These are phyloP conservation scores for Ridgeia piscesae DNA, from an alignment of 1,140 invertebrate species.

Conservation along the genomic window DNA sequence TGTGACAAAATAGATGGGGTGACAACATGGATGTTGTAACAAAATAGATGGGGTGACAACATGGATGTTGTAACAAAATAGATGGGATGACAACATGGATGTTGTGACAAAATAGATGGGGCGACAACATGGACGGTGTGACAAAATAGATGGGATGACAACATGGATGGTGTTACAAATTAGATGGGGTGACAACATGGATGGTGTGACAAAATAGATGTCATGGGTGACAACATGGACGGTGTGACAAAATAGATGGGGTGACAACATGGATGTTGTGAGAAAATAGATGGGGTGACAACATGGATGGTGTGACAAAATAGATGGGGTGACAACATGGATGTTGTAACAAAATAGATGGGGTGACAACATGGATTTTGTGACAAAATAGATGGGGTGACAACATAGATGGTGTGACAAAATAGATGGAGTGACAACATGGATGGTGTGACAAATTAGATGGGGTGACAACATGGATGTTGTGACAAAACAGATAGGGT, in stretches of 20 bases:
- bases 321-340: too few species aligned
- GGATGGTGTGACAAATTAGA: conserved; percentile 25
- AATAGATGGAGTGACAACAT: conserved; percentile 18
- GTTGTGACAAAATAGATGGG: conserved; percentile 15
- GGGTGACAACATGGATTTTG: too few species aligned
- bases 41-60: too few species aligned
- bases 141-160: neutral
- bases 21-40: neutral
- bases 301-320: conserved; percentile 31
- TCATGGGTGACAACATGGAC: conserved; percentile 29
- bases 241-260: conserved; percentile 15
- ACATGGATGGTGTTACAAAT: conserved; percentile 30
- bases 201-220: too few species aligned
- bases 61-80: too few species aligned
- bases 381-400: neutral
- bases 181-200: too few species aligned
- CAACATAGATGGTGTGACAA: too few species aligned
- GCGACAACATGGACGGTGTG: too few species aligned
- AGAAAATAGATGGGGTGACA: neutral
- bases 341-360: too few species aligned
- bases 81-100: conserved; percentile 28
- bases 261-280: too few species aligned
- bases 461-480: too few species aligned
- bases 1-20: conserved; percentile 29
- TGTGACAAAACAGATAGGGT: too few species aligned